Evolutionary conservation across 2,888 invertebrate species (phyloP).

Genomic region (Bombylius discolor): DNA sequence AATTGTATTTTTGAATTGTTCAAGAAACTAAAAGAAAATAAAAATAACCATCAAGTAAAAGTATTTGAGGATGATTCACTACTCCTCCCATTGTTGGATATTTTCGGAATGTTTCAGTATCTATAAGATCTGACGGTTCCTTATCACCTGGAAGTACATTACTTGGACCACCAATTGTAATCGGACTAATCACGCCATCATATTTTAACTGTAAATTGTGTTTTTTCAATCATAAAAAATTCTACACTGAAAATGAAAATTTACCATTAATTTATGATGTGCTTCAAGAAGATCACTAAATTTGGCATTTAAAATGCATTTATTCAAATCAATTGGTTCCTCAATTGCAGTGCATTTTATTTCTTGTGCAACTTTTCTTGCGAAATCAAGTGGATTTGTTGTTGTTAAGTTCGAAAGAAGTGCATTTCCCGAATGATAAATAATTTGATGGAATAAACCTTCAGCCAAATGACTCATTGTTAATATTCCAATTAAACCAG

Average conservation of each 20-base stretch:
- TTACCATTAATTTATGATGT: neutral
- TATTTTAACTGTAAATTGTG: neutral
- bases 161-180: slow-evolving; percentile 5
- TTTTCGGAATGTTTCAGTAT: neutral
- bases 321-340: neutral
- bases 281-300: slow-evolving; percentile 16
- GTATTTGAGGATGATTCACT: slow-evolving; percentile 4
- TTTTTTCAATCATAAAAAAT: no score
- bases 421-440: slow-evolving; percentile 36
- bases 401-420: slow-evolving; percentile 34
- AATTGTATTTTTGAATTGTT: no score
- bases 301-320: neutral
- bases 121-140: neutral
- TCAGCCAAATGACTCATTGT: slow-evolving; percentile 25
- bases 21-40: neutral
- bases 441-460: slow-evolving; percentile 34
- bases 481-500: slow-evolving; percentile 30
- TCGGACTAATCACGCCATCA: neutral
- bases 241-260: neutral
- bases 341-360: neutral
- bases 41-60: slow-evolving; percentile 1
- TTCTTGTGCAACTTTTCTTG: slow-evolving; percentile 6
- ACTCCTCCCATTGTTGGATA: slow-evolving; percentile 9
- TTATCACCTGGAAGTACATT: neutral
- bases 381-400: slow-evolving; percentile 20